Base-by-base conservation (phyloP, 2,888 invertebrate species). In the Stegophylla sp. region DNA sequence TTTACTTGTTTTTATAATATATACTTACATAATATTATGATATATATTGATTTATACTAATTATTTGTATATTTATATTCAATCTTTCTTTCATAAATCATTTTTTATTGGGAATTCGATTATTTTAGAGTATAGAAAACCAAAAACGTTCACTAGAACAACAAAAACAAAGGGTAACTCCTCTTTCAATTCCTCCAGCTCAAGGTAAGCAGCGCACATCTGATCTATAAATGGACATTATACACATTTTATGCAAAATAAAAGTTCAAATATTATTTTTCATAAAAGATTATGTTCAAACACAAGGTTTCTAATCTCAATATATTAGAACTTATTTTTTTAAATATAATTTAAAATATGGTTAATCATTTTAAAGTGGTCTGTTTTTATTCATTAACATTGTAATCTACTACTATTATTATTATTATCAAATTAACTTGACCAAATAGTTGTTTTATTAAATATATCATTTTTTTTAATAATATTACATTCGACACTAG, bases 111-210 rank as follows among this genome's bases (percentile, higher is more conserved):
- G 67, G 23, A 71, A 79, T 79, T 79, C 69, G 77, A 77, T 77
- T 79, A 61, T 79, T 79, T 79, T 79, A 79, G 79, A 79, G 48
- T 79, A 79, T 79, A 79, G 79, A 79, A 79, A 79, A 79, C 79
- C 79, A 79, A 79, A 79, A 79, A 79, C 79, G 79, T 79, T 79
- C 71, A 43, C 48, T 79, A 79, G 79, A 79, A 79, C 79, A 79
- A 79, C 79, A 79, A 79, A 79, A 79, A 69, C 79, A 79, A 79
- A 79, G 69, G 61, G 69, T 79, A 71, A 79, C 69, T 79, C 79
- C 79, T 79, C 79, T 79, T 79, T 71, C 79, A 51, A 79, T 79
- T 79, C 61, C 79, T 79, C 59, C 79, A 69, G 79, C 61, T 79
- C 79, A 71, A 79, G 79, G 79, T 79, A 79, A 79, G 79, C 79